Base-by-base conservation (phyloP, 2,113 vertebrate genomes). In the Natator depressus region DNA sequence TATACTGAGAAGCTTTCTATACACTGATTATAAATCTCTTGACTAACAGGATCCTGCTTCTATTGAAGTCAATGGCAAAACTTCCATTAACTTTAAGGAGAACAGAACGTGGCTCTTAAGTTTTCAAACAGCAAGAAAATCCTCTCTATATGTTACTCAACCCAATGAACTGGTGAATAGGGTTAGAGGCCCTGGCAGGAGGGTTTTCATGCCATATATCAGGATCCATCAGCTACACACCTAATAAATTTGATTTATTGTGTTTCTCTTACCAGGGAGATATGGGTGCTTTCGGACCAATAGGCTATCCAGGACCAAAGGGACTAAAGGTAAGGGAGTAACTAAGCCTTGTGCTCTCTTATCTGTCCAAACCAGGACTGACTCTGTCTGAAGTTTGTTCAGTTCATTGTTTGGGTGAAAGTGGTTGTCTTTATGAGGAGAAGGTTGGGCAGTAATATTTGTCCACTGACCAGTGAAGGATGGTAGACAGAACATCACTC, bases 281-380 rank as follows among this genome's bases (percentile, higher is more conserved):
- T 96, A 99, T 99, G 99, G 99, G 99, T 93, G 97, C 98, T 47
- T 81, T 98, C 65, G 99, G 99, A 97, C 98, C 98, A 0, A 98
- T 99, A 55, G 99, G 99, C 86, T 98, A 98, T 95, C 98, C 99
- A 72, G 99, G 99, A 99, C 99, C 98, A 84, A 98, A 98, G 93
- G 99, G 99, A 98, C 97, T 99, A 96, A 99, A 99, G 99, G 99
- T 99, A 98, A 99, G 95, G 54, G 20, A 47, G 10, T 4, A 20
- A 42, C 6, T 2, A 65, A 81, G 55, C 35, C 87, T 5, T 19
- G 25, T 12, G 82, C 88, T 54, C 42, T 91, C 69, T 54, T 75
- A 6, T 27, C 5, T 24, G 8, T 90, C 65, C 54, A 10, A 0
- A 1, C 22, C 62, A 53, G 78, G 22, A 59, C 65, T 87, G n/a